Base-by-base conservation (phyloP, 2,888 invertebrate genomes). In the Epinotia bilunana region DNA sequence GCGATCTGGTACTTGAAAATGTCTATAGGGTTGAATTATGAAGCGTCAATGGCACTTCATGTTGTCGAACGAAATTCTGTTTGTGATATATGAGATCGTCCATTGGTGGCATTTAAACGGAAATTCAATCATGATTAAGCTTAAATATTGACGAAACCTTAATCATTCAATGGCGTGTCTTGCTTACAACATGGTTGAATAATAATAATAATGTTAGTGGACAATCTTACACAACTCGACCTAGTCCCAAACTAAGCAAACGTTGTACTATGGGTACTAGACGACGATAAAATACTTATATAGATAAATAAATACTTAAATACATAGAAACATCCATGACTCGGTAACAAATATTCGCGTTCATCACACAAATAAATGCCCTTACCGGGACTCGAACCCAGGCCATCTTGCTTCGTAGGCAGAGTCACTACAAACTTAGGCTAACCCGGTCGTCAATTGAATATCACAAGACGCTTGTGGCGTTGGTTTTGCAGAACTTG, bases 1-100 rank as follows among this genome's bases (percentile, higher is more conserved):
- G 87, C 77, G 83, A 78, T 63, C 80, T 80, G 83, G 80, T 78
- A 81, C 78, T 80, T 73, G 79, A 86, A 89, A 87, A 82, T 84
- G 85, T 83, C 83, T 77, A 83, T 82, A 79, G 82, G 81, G 78
- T 78, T 74, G 77, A 80, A 77, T 78, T 77, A 67, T 76, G 67
- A 43, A 55, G 57, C 62, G 55, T 53, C 39, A 55, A 74, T 67
- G 57, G 57, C 72, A 75, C 75, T 75, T 71, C 72, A 67, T 57
- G 39, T 28, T 60, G 70, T 71, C 46, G 62, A 70, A 46, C 64
- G 63, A 60, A 43, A 64, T 58, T 70, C 71, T 75, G 71, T 67
- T 72, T 46, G 64, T 64, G 65, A 72, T 67, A 75, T 70, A 67
- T 70, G 74, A 74, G 64, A 65, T 67, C 64, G 58, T 60, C 55